Conservation (phyloP, 1,140 invertebrate genomes). For the Drosophila nebulosa region DNA sequence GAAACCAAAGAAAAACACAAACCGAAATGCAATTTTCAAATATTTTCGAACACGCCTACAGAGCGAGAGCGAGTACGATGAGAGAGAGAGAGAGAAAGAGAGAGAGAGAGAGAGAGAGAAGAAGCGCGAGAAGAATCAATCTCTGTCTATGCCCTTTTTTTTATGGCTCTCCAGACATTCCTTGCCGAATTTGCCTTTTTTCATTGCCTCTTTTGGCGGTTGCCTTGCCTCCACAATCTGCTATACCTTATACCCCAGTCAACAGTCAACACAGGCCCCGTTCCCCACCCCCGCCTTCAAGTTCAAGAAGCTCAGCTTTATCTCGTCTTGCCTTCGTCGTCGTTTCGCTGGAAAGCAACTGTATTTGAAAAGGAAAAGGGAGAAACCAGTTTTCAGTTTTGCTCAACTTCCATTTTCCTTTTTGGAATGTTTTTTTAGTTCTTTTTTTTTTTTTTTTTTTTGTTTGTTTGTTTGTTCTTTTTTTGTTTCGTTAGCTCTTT, state of each 20-base stretch:
- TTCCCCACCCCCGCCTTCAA: background rate
- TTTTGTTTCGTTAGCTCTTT: background rate
- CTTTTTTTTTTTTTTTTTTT: too few relatives aligned
- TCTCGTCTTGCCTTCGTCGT: conserved; percentile 17
- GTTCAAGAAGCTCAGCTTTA: background rate
- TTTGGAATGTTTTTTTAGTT: conserved; percentile 48
- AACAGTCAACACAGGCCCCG: background rate
- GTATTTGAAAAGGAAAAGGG: conserved; percentile 78
- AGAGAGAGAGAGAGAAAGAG: background rate
- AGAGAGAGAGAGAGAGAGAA: background rate
- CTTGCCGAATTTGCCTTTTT: conserved; percentile 1
- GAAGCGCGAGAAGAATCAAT: background rate
- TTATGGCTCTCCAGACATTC: background rate
- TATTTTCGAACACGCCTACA: conserved; percentile 43
- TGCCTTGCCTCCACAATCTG: background rate
- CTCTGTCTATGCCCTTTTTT: background rate
- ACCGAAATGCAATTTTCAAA: conserved; percentile 48
- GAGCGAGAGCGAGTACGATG: background rate
- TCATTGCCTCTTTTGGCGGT: conserved; percentile 1
- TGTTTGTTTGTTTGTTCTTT: too few relatives aligned
- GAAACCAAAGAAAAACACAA: background rate
- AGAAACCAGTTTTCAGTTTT: conserved; percentile 73
- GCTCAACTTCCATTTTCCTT: conserved; percentile 64
- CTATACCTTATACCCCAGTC: background rate
- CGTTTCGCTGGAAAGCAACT: conserved; percentile 53